These are phyloP conservation scores for Danaus chrysippus DNA, from an alignment of 2,888 invertebrate genomes.

Conservation along the genomic window DNA sequence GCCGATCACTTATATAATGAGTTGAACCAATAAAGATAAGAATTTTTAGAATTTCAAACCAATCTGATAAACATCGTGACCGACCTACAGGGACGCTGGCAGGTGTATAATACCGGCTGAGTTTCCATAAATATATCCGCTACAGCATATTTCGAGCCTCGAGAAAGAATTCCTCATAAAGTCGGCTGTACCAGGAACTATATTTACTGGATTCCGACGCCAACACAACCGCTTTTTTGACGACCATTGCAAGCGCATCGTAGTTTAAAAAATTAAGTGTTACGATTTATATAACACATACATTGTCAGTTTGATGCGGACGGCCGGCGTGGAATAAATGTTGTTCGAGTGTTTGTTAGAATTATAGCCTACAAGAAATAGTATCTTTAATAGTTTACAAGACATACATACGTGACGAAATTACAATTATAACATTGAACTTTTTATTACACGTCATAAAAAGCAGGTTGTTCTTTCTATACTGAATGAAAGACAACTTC, in stretches of 20 bases:
- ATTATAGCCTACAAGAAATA: too few species aligned
- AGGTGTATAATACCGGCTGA: conserved; percentile 48
- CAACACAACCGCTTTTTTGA: conserved; percentile 27
- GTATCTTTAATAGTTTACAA: too few species aligned
- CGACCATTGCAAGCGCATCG: conserved; percentile 18
- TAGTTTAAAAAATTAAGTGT: conserved; percentile 32
- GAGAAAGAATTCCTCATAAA: conserved; percentile 46
- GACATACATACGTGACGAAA: too few species aligned
- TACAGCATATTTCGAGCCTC: conserved; percentile 57
- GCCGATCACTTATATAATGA: conserved; percentile 19
- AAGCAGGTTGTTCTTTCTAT: too few species aligned
- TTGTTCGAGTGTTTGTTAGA: conserved; percentile 13
- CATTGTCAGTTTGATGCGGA: conserved; percentile 23
- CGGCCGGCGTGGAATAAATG: conserved; percentile 17
- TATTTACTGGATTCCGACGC: conserved; percentile 31
- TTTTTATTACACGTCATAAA: too few species aligned
- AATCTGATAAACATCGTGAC: conserved; percentile 21
- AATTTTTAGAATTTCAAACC: conserved; percentile 23
- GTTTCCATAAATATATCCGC: conserved; percentile 43
- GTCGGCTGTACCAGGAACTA: conserved; percentile 52
- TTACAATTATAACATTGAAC: too few species aligned
- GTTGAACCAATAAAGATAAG: conserved; percentile 23
- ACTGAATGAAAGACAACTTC: too few species aligned
- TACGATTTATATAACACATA: conserved; percentile 25
- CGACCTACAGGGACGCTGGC: conserved; percentile 51